phyloP scores from a whole-genome alignment of 2,888 invertebrate genomes.

The Antheraea assamensis region DNA sequence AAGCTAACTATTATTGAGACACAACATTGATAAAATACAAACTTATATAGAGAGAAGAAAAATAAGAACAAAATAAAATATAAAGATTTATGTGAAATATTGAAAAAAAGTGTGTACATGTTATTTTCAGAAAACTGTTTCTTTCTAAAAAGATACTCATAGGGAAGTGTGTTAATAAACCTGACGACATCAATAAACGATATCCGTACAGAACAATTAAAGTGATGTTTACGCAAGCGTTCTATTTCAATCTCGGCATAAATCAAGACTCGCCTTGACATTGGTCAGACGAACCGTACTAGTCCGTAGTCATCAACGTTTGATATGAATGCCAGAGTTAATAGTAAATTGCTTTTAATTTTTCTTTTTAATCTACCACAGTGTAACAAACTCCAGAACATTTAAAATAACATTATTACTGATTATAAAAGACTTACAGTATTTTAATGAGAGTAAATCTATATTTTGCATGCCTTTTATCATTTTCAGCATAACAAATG shows the following conservation, averaged over 20 bases:
- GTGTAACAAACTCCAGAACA: no score
- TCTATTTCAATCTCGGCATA: constrained; percentile 57
- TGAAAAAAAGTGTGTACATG: no score
- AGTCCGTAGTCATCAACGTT: background rate
- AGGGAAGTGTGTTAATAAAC: constrained; percentile 19
- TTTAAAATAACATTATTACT: background rate
- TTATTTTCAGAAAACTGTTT: constrained; percentile 8
- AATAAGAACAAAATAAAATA: no score
- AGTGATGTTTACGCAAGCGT: constrained; percentile 44
- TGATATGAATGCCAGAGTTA: background rate
- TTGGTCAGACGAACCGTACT: constrained; percentile 40
- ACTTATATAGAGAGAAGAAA: no score
- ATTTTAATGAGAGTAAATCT: no score
- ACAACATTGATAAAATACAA: no score
- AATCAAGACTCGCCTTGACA: constrained; percentile 62
- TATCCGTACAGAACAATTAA: constrained; percentile 42
- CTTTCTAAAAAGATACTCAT: constrained; percentile 8
- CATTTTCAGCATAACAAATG: no score
- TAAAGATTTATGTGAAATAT: no score
- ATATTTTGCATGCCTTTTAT: no score
- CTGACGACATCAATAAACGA: constrained; percentile 19
- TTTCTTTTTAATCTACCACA: background rate
- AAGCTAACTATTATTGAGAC: no score
- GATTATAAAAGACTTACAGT: background rate
- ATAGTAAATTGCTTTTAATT: background rate